These are phyloP conservation scores for Saguinus midas DNA, from an alignment of 2,113 vertebrate species.

Conservation along the genomic window DNA sequence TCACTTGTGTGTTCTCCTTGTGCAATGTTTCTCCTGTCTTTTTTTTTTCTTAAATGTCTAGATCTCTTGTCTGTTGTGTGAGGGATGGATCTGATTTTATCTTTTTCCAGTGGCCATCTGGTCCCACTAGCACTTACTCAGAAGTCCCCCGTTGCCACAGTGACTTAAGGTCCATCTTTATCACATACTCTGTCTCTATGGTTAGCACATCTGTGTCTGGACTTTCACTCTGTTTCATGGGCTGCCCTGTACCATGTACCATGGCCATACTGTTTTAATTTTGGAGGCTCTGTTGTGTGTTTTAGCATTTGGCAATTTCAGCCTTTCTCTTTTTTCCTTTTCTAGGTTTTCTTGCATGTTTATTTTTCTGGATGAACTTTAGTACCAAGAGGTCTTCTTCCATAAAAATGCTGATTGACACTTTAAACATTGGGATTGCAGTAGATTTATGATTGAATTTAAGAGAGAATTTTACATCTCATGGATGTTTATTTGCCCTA, in stretches of 20 bases:
- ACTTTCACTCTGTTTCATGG: fast-evolving
- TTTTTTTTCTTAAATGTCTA: not conserved
- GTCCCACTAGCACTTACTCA: not conserved
- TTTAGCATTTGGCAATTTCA: not conserved
- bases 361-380: not conserved
- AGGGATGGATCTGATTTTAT: not conserved
- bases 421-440: not conserved
- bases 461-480: not conserved
- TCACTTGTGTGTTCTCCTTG: not conserved
- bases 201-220: not conserved
- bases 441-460: not conserved
- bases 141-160: not conserved
- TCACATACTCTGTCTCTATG: not conserved
- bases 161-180: too few relatives aligned
- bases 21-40: not conserved
- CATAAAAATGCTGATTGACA: not conserved
- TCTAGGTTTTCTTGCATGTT: not conserved
- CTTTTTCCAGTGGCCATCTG: not conserved
- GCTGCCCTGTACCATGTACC: not conserved
- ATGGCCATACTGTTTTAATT: not conserved
- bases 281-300: not conserved
- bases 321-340: not conserved
- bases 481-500: not conserved
- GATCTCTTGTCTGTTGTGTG: not conserved
- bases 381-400: not conserved